Conservation (phyloP, 92 coral and sea anemone species). For the Epizoanthus rinbou region DNA sequence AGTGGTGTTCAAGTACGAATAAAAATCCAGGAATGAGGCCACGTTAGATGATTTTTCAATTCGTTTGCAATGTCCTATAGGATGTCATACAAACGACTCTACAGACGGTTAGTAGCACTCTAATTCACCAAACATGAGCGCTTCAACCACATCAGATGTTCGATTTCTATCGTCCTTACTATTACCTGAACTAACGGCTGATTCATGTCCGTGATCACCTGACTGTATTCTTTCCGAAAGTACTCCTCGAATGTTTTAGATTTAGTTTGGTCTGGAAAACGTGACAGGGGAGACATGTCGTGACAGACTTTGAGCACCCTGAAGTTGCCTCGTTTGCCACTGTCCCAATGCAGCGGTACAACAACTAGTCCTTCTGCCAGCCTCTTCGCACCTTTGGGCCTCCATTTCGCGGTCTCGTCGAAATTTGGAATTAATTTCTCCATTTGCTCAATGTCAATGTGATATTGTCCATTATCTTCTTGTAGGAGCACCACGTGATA, state of each 20-base stretch:
- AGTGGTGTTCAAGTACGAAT: too few species aligned
- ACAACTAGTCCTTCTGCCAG: background rate
- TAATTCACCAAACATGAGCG: too few species aligned
- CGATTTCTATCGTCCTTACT: too few species aligned
- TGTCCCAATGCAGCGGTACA: constrained; percentile 17
- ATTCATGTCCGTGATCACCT: constrained; percentile 20
- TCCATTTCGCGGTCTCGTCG: background rate
- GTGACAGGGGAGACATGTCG: constrained; percentile 58
- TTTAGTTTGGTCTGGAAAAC: constrained; percentile 75
- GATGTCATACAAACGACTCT: too few species aligned
- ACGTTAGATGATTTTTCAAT: too few species aligned
- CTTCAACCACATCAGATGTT: too few species aligned
- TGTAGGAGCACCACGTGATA: constrained; percentile 74
- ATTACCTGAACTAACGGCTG: constrained; percentile 70
- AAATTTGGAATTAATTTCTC: background rate
- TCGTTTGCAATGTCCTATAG: too few species aligned
- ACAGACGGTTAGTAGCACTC: too few species aligned
- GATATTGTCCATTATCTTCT: background rate
- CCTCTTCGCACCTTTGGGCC: background rate
- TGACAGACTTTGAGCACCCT: constrained; percentile 57
- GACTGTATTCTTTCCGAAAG: constrained; percentile 48
- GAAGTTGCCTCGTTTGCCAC: constrained; percentile 40
- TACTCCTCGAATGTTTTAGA: constrained; percentile 78
- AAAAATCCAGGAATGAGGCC: too few species aligned
- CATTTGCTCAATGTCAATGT: constrained; percentile 24